Conservation (phyloP, 1,140 invertebrate species). For the Tribolium madens region DNA sequence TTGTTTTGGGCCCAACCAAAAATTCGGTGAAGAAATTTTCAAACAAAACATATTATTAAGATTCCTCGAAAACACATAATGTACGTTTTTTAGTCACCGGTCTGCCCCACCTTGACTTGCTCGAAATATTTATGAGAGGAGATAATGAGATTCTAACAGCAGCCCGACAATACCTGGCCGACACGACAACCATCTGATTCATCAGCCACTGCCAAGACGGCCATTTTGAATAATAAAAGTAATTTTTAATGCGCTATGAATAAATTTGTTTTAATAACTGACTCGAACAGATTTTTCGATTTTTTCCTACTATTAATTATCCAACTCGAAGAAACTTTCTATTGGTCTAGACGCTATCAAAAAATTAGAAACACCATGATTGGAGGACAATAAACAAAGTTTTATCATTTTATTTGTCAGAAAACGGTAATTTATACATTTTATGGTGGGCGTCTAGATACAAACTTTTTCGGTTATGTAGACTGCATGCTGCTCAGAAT, state of each 20-base stretch:
- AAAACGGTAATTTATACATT: constrained; percentile 9
- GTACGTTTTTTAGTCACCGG: constrained; percentile 44
- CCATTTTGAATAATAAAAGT: constrained; percentile 54
- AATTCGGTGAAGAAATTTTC: constrained; percentile 36
- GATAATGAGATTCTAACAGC: constrained; percentile 55
- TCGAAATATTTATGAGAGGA: constrained; percentile 49
- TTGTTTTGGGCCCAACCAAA: neutral
- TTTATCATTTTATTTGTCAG: constrained; percentile 13
- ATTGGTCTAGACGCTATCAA: neutral
- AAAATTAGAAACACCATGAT: constrained; percentile 6
- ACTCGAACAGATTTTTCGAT: neutral
- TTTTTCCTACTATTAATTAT: constrained; percentile 10
- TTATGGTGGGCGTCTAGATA: neutral
- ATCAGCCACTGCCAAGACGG: constrained; percentile 51
- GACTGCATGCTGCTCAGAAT: neutral
- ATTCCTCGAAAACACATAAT: constrained; percentile 50
- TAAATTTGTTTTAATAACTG: constrained; percentile 49
- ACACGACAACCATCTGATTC: constrained; percentile 49
- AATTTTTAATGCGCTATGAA: constrained; percentile 51
- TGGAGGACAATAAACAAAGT: constrained; percentile 15
- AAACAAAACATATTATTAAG: constrained; percentile 51
- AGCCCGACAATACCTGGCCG: constrained; percentile 47
- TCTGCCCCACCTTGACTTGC: constrained; percentile 48
- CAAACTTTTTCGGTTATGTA: neutral
- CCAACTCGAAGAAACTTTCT: neutral